Percentiles rank a stretch among this genome's conserved stretches.
Conservation (phyloP, 2,797 vertebrate genomes). For the Momotus momota region DNA sequence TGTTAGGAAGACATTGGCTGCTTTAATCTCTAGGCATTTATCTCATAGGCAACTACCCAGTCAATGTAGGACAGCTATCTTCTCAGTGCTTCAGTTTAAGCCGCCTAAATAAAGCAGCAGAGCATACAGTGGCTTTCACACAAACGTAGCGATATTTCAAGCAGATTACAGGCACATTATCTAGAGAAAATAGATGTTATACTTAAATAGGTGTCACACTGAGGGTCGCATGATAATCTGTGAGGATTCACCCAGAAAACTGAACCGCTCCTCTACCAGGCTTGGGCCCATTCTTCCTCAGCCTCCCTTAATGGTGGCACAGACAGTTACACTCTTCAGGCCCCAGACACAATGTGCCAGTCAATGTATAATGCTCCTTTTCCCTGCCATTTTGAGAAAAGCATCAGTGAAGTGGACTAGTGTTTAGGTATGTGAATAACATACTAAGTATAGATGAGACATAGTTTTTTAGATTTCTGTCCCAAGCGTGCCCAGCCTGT, state of each 20-base stretch:
- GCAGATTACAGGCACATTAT: not conserved
- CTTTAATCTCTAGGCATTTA: conserved; percentile 6
- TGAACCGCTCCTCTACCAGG: not conserved
- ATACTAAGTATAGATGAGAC: not conserved
- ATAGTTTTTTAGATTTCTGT: not conserved
- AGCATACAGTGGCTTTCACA: not conserved
- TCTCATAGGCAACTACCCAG: not conserved
- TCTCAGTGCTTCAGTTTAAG: conserved; percentile 12
- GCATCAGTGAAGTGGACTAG: not conserved
- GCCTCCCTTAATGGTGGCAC: fast-evolving
- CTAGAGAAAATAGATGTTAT: not conserved
- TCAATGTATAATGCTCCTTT: not conserved
- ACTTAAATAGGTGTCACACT: not conserved
- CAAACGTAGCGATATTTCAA: not conserved
- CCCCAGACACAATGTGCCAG: not conserved
- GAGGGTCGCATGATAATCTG: not conserved
- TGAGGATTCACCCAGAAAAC: not conserved
- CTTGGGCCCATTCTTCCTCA: fast-evolving
- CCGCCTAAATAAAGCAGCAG: conserved; percentile 39
- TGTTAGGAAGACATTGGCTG: not conserved
- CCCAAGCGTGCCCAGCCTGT: fast-evolving
- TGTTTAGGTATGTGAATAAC: not conserved
- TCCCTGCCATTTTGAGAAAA: not conserved
- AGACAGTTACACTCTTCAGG: not conserved
- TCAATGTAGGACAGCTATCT: conserved; percentile 20